These are phyloP conservation scores for Setophaga petechia DNA, from an alignment of 2,113 vertebrate genomes.

Conservation along the genomic window DNA sequence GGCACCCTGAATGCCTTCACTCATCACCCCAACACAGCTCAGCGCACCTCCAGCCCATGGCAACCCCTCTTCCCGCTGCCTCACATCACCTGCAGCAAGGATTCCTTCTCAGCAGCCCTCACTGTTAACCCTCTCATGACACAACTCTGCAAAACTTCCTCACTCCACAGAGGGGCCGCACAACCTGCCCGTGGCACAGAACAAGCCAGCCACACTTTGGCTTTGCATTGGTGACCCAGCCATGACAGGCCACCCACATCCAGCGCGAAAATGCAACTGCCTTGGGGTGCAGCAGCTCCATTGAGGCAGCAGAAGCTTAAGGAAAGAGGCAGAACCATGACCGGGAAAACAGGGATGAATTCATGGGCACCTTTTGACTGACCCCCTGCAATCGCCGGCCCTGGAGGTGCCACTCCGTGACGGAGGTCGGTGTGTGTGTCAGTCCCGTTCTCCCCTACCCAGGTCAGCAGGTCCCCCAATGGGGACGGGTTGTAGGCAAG, in stretches of 20 bases:
- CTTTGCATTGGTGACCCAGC: background rate
- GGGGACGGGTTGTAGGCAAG: rapidly evolving
- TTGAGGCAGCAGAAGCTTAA: background rate
- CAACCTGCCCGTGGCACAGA: rapidly evolving
- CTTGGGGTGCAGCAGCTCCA: background rate
- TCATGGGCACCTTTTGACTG: background rate
- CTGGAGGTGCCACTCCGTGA: background rate
- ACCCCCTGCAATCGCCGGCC: rapidly evolving
- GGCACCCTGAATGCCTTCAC: rapidly evolving
- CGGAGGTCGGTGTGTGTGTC: too few relatives aligned
- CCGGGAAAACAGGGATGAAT: rapidly evolving
- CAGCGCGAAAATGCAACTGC: background rate
- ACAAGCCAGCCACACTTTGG: rapidly evolving
- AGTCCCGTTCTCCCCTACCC: background rate
- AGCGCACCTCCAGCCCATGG: rapidly evolving
- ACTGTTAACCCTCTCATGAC: background rate
- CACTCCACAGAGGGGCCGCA: background rate
- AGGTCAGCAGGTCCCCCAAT: too few relatives aligned
- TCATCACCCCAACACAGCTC: too few relatives aligned
- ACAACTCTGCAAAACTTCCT: rapidly evolving
- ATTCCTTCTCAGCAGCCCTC: background rate
- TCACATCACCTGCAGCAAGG: background rate
- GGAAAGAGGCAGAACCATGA: background rate
- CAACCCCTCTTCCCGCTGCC: too few relatives aligned
- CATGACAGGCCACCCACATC: background rate